Evolutionary conservation across 1,140 invertebrate species (phyloP), one percentile per base, ranked within the genome.

Genomic region (Zaprionus davidi): DNA sequence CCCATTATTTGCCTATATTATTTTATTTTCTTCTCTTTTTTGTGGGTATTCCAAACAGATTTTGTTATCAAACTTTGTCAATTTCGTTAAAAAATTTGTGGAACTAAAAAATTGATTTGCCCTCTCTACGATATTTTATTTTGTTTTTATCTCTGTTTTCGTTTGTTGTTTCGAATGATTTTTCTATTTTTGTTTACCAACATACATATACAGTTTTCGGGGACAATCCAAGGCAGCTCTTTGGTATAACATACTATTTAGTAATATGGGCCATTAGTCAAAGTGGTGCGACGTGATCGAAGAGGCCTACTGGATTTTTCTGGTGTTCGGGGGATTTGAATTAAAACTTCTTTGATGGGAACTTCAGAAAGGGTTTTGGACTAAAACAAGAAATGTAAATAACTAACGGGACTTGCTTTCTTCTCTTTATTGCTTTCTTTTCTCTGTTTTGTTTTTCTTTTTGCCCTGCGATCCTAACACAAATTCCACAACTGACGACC

Each of bases 181-280:
- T 56, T 63, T 63, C n/a, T 31, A 34, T 72, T 49, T 72, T 72
- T 72, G 62, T 38, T 59, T 59, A 72, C 24, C 58, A 72, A 38
- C 34, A 36, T 5, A 57, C 13, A 41, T 17, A 44, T n/a, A 56
- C n/a, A 56, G 13, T 12, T 46, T 15, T 57, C 1, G 17, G 44
- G 3, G 66, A 15, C 20, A 70, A 44, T 12, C 12, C 63, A 53
- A 31, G 46, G 46, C 2, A 12, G 24, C 31, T 22, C 22, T 62
- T 62, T n/a, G 17, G 41, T 5, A 65, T 53, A n/a, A 17, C 2
- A 34, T 34, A 34, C 9, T 34, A n/a, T n/a, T n/a, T n/a, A 0
- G 9, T 17, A 26, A 34, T 36, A 24, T 65, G 17, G 56, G 53
- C 15, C 24, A 56, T 51, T 49, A 62, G 26, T 46, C 41, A 44